Evolutionary conservation across 2,888 invertebrate species (phyloP), one percentile per base, ranked within the genome.

Genomic region (Tiphia femorata): DNA sequence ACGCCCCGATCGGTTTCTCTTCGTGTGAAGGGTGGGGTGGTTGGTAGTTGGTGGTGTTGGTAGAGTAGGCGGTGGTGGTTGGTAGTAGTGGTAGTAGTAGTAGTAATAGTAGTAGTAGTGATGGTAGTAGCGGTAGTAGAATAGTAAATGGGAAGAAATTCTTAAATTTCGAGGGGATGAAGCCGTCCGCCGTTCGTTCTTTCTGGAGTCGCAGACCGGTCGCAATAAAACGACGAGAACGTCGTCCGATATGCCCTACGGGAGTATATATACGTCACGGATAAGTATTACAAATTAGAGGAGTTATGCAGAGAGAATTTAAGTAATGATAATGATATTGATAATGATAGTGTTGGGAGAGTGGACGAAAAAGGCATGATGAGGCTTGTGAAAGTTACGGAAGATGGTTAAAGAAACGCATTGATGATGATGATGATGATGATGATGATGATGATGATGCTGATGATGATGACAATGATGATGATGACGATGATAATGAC

Each of bases 201-300:
- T 55, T 67, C 65, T 57, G 56, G 68, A 49, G 58, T 53, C 52
- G 62, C 49, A 16, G 62, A 58, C 41, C 67, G 59, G 49, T 63
- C 59, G 53, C 61, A 71, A 63, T 67, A 62, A 64, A 53, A 62
- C 56, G 62, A 64, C 55, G 67, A 57, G 55, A 66, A 62, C 62
- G 67, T 55, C 51, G 69, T 67, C 59, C 64, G 67, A 67, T 65
- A 72, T 42, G 62, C 59, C 62, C 63, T 68, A 67, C 19, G 47
- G 37, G 37, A 47, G 33, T 47, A 46, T 35, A 35, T 47, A 47
- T 20, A 47, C 21, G 35, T 47, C 25, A 47, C 47, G 23, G 14
- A 47, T 42, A 50, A 50, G 42, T 42, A 50, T 50, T 16, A 41
- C 42, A 35, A 33, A 17, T 47, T 33, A 33, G 33, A 5, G 33